Base-by-base conservation (phyloP, 1,140 invertebrate species). In the Panagrolaimus sp. region DNA sequence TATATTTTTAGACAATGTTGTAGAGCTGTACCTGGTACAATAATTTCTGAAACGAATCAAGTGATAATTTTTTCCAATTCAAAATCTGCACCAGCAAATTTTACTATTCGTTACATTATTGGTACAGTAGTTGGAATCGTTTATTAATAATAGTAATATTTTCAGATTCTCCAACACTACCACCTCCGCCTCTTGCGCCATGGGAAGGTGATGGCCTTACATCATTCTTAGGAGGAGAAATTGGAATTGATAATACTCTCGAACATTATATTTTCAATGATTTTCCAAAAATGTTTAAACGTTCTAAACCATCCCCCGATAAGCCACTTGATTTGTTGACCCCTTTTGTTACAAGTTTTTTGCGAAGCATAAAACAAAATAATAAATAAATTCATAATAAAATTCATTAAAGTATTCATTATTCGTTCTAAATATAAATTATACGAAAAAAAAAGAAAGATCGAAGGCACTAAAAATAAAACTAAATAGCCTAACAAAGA, bases 181-280 rank as follows among this genome's bases (percentile, higher is more conserved):
- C 69, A 67, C 78, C 82, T 28, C 79, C 80, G n/a, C 76, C 82
- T 24, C 69, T 79, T 14, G 73, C 72, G 14, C 52, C 52, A 12
- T 82, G 80, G 80, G 82, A 83, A 12, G 79, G 79, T 24, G 79
- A 82, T 10, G 68, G 73, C 28, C 82, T 83, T 48, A 82, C 83
- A 65, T 46, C 82, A 8, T 71, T 70, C 15, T 83, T 82, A 82
- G 69, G 80, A 43, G 80, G 80, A 46, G 74, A 74, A 15, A 65
- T 72, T 12, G 65, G 68, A 24, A 74, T 71, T 6, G 73, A 71
- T 48, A 82, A 82, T 14, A 67, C 82, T 6, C 79, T 82, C 55
- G 80, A 82, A 62, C 83, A 83, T 69, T 82, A 83, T 71, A 82
- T 82, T 62, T 66, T 82, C 43, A 83, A 83, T 68, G 72, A 77